Percentiles rank a stretch among this genome's conserved stretches.
Conservation (phyloP, 2,113 vertebrate genomes). For the Lophotis ruficrista region DNA sequence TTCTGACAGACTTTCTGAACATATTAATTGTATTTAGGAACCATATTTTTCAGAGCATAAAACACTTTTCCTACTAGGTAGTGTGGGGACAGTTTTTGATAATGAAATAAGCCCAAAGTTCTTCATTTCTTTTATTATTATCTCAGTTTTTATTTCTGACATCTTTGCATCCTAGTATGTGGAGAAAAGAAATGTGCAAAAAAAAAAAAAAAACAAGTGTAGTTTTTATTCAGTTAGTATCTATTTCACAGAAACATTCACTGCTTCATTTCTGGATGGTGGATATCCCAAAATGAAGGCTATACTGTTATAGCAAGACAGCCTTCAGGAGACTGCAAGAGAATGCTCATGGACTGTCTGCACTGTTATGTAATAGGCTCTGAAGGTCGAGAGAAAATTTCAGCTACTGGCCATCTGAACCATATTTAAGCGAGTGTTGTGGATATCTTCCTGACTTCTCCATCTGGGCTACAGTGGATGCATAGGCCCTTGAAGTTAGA, state of each 20-base stretch:
- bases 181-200: not conserved
- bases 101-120: not conserved
- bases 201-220: not conserved
- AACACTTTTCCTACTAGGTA: not conserved
- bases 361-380: not conserved
- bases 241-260: not conserved
- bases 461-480: not conserved
- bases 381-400: not conserved
- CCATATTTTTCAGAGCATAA: not conserved
- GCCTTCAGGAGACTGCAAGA: not conserved
- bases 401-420: not conserved
- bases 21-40: not conserved
- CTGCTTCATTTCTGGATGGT: not conserved
- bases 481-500: not conserved
- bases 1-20: not conserved
- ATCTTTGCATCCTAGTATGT: not conserved
- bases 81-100: not conserved
- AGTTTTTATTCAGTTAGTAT: not conserved
- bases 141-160: not conserved
- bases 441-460: not conserved
- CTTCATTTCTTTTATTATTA: not conserved
- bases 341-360: not conserved
- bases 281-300: not conserved
- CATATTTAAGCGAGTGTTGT: not conserved
- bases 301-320: not conserved